Evolutionary conservation across 1,140 invertebrate species (phyloP), one percentile per base, ranked within the genome.

Genomic region (Caenorhabditis tropicalis): DNA sequence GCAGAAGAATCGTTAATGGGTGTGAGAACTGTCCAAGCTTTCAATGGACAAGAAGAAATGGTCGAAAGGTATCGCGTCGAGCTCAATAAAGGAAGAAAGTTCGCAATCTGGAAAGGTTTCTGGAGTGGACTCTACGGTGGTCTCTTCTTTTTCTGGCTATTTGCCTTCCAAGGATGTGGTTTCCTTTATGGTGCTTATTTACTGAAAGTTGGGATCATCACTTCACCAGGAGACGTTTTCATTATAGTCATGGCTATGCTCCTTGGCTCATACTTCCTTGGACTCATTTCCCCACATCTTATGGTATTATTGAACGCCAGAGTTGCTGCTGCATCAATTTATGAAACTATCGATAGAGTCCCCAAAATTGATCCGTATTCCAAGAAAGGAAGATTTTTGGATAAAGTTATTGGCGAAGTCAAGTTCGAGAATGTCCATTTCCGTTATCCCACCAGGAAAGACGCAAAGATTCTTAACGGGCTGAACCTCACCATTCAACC

Each of bases 401-500:
- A 87, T 53, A 87, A 80, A 19, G 91, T 92, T 5, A 89, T 89
- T 56, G 89, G 92, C 1, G 53, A 60, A 53, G 89, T 92, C 15
- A 86, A 87, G 31, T 90, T 93, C 56, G 87, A 90, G n/a, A 89
- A 92, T 84, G 90, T 93, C 9, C 84, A 91, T 43, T 93, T 93
- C 85, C 80, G 60, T 9, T 93, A 93, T 86, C 92, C 92, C 7
- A 91, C 92, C 1, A 85, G 92, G 74, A 86, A 89, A 46, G 91
- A 92, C 24, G 89, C 83, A 87, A 91, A 90, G 65, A 84, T 99
- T 10, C 92, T 99, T 16, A 94, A 94, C 87, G 95, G 96, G 90
- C 92, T 99, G 27, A 95, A 94, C 81, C 98, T 99, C 88, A 93
- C 92, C 2, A 95, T 96, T n/a, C 94, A 95, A 3, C 93, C 95